Percentiles rank a stretch among this genome's conserved stretches.
phyloP scores from a whole-genome alignment of 2,113 vertebrate species.

The Brachirus orientalis region DNA sequence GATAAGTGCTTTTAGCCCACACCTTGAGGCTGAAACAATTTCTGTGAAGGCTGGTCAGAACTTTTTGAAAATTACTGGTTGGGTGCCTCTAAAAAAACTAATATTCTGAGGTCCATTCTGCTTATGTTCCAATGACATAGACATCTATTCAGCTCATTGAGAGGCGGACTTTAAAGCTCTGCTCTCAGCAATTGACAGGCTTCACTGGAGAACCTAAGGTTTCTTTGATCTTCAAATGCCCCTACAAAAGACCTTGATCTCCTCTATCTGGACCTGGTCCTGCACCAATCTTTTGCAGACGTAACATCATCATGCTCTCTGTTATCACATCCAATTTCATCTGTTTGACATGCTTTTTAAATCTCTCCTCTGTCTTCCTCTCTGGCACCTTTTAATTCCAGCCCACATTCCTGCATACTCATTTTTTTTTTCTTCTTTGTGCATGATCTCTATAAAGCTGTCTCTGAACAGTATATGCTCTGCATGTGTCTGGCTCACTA shows the following conservation, averaged over 20 bases:
- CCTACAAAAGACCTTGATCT: slow-evolving; percentile 36
- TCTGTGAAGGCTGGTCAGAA: neutral
- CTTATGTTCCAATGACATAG: neutral
- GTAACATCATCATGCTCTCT: slow-evolving; percentile 18
- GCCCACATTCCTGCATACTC: slow-evolving; percentile 25
- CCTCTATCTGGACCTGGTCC: slow-evolving; percentile 26
- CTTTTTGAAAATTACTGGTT: slow-evolving; percentile 11
- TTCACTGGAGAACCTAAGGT: slow-evolving; percentile 25
- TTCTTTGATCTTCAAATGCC: slow-evolving; percentile 59
- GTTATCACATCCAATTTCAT: slow-evolving; percentile 39
- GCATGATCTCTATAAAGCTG: slow-evolving; percentile 1
- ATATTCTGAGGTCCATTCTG: neutral
- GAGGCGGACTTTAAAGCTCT: slow-evolving; percentile 18
- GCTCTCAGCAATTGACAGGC: slow-evolving; percentile 32
- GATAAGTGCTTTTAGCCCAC: too few relatives aligned
- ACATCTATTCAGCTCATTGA: slow-evolving; percentile 30
- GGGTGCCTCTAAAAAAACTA: slow-evolving; percentile 2
- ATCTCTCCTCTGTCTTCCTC: slow-evolving; percentile 5
- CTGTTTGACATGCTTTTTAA: slow-evolving; percentile 37
- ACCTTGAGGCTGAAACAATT: neutral
- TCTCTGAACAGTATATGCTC: slow-evolving; percentile 19
- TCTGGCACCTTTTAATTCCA: slow-evolving; percentile 20
- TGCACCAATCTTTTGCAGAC: slow-evolving; percentile 42
- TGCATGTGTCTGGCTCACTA: slow-evolving; percentile 18
- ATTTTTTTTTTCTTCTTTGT: neutral